Percentiles rank a stretch among this genome's conserved stretches.
Evolutionary conservation across 1,140 invertebrate genomes (phyloP).

Genomic region (Pteromalus puparum): DNA sequence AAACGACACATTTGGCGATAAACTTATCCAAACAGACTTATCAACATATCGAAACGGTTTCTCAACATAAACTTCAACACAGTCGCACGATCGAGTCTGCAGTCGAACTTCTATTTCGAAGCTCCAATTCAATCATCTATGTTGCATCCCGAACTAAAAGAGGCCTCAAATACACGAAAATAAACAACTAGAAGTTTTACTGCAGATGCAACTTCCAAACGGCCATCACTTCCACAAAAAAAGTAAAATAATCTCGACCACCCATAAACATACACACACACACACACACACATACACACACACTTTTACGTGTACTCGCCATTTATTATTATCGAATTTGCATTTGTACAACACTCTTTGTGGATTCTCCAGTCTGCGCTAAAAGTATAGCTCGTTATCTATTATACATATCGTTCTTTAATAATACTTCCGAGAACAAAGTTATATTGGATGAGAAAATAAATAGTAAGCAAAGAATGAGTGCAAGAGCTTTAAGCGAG

Average conservation of each 20-base stretch:
- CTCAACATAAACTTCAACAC: not conserved
- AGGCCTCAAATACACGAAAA: too few species aligned
- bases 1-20: not conserved
- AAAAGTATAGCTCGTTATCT: constrained; percentile 28
- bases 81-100: not conserved
- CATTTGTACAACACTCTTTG: constrained; percentile 8
- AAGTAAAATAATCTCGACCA: not conserved
- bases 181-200: not conserved
- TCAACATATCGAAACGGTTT: constrained; percentile 26
- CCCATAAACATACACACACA: not conserved
- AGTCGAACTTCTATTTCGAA: not conserved
- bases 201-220: not conserved
- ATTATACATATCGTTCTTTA: constrained; percentile 27
- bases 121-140: not conserved
- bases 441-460: not conserved
- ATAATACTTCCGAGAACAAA: not conserved
- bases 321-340: not conserved
- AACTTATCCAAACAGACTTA: not conserved
- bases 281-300: too few species aligned
- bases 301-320: not conserved
- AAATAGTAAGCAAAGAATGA: not conserved
- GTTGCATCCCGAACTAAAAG: too few species aligned
- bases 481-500: not conserved
- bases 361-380: not conserved
- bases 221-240: not conserved